Base-by-base conservation (phyloP, 2,113 vertebrate genomes). In the Spheniscus mendiculus region DNA sequence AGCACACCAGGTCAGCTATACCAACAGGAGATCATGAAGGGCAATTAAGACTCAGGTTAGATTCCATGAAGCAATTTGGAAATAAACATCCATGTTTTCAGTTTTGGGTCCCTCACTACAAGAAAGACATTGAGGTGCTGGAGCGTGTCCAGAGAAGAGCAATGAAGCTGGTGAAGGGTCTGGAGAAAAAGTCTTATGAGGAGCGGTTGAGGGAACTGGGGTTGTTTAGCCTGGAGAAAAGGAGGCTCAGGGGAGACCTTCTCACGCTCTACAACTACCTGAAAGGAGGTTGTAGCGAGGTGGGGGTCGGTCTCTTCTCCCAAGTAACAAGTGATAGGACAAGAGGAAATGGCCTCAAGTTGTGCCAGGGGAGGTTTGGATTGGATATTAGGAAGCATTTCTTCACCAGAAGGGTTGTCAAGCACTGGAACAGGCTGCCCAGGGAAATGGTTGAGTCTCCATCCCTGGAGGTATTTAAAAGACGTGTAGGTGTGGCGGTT, bases 221-320 rank as follows among this genome's bases (percentile, higher is more conserved):
- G 15, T 3, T 67, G 32, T 50, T 79, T 3, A 87, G 32, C 7
- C 59, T 40, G 29, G 9, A 69, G 69, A 44, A 59, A 8, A 65
- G n/a, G 4, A 76, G 22, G 15, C 13, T 65, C 3, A 66, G 11
- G n/a, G 29, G 12, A 34, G 12, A 66, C 29, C 9, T 40, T 12
- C 34, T 5, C 2, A 1, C 10, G 23, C 50, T 66, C 34, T 21
- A 34, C 30, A 59, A 15, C 34, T 36, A 2, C 34, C 22, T 36
- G 32, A 59, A 44, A 61, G 53, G 26, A 30, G 29, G 18, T 1
- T 66, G 23, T 23, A 23, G 22, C 0, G 1, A 66, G 6, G 12
- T 12, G 17, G 29, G 12, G 1, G 23, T 11, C 0, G 1, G 23
- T 34, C 23, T 49, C 19, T 49, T 76, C 5, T 66, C 18, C 11